phyloP scores from a whole-genome alignment of 1,140 invertebrate species.

The Conus ventricosus region DNA sequence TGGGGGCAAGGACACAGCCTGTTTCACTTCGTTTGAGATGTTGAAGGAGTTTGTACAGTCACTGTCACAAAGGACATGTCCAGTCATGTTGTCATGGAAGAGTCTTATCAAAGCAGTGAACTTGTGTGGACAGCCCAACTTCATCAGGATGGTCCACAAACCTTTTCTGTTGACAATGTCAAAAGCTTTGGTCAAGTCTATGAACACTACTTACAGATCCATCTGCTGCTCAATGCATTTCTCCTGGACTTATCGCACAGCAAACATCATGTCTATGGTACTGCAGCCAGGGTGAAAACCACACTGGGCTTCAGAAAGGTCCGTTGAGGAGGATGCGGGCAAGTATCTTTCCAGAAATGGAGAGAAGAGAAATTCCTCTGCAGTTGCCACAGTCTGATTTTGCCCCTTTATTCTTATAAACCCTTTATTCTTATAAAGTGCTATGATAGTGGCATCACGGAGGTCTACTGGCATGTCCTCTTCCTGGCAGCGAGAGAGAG shows the following conservation, averaged over 20 bases:
- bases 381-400: slow-evolving; percentile 41
- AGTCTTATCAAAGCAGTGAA: slow-evolving; percentile 23
- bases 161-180: slow-evolving; percentile 9
- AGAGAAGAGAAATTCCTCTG: slow-evolving; percentile 31
- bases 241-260: slow-evolving; percentile 11
- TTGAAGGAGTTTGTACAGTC: slow-evolving; percentile 22
- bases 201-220: neutral
- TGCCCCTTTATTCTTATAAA: slow-evolving; percentile 42
- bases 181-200: neutral
- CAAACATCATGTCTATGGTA: slow-evolving; percentile 2
- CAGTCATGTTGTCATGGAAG: slow-evolving; percentile 22
- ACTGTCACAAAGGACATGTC: slow-evolving; percentile 5
- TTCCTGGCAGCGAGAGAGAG: neutral
- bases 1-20: slow-evolving; percentile 42
- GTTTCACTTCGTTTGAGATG: slow-evolving; percentile 39
- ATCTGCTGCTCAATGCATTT: slow-evolving; percentile 36
- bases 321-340: slow-evolving; percentile 1
- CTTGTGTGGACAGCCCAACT: slow-evolving; percentile 19
- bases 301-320: neutral
- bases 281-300: neutral
- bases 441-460: slow-evolving; percentile 12
- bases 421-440: slow-evolving; percentile 44
- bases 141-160: neutral
- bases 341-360: neutral
- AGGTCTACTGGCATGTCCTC: no score